Evolutionary conservation across 2,888 invertebrate species (phyloP), one percentile per base, ranked within the genome.

Genomic region (Elgonia sp.): DNA sequence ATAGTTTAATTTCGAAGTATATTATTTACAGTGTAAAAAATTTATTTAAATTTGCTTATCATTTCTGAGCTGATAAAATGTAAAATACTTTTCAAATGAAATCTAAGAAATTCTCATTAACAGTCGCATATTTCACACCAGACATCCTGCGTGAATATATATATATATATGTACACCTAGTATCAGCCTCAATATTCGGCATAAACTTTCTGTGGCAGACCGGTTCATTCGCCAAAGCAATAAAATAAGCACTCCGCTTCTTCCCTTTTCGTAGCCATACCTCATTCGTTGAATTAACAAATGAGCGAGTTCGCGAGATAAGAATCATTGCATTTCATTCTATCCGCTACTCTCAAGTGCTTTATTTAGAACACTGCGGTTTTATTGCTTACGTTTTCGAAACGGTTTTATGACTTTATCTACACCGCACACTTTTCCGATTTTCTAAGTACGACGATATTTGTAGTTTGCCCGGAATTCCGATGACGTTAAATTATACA

Each of bases 321-420:
- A 73, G 73, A 79, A 83, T 86, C 80, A 76, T 79, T 86, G 70
- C 84, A 80, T 73, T 72, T 73, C 77, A 55, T 83, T 77, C 76
- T 81, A 84, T 77, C 75, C 80, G 72, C 70, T 76, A 83, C 83
- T 77, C 65, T 87, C 77, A 70, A 84, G 84, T 46, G 84, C 84
- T 87, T 84, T 87, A 87, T 87, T 87, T 87, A 87, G 87, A 87
- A 55, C 87, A 63, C 69, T 55, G 69, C 80, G 63, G 81, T 81
- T 80, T 84, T 75, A 80, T 76, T 80, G 84, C 55, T 75, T 75
- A 53, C 83, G 37, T 84, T 84, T 87, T 84, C 55, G 70, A 80
- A 79, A 75, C 79, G 60, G 67, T 67, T 73, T 86, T 69, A 84
- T 72, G 60, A 79, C 80, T 81, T 81, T 72, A 82, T 72, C 63